Base-by-base conservation (phyloP, 2,888 invertebrate species). In the Germaria angustata region DNA sequence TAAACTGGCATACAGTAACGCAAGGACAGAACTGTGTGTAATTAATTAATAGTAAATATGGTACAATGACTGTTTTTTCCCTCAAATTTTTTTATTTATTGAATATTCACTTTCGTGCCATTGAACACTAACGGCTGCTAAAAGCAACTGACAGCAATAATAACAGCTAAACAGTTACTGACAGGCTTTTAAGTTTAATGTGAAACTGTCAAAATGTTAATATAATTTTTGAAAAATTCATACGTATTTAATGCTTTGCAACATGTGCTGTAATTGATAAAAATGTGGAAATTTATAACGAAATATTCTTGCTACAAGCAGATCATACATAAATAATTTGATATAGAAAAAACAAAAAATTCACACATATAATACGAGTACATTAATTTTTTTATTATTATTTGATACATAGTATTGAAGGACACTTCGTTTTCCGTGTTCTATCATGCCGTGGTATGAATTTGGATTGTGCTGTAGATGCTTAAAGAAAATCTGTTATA, bases 371-470 rank as follows among this genome's bases (percentile, higher is more conserved):
- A n/a, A 49, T 28, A 49, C 24, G n/a, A 13, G 28, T 28, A 28
- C 28, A 49, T 24, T 24, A 24, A 24, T 49, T 24, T 24, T 49
- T 24, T 20, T 49, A 13, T 24, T 24, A 22, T 1, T 24, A 24
- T 6, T n/a, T 24, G 32, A 49, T 46, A 15, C 22, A 13, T 1
- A 22, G 24, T 22, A 49, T 34, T 65, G 17, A 17, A 65, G 46
- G 65, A 28, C 46, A 46, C 46, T 49, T 66, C 44, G 34, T 34
- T 66, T 51, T 66, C 65, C 65, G 46, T 51, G 49, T 66, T 49
- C 49, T 66, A 15, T 15, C 9, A 44, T 46, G 3, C 4, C 8
- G 28, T 44, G 8, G 5, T 32, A 9, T 20, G 13, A n/a, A 11
- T 20, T 49, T 49, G n/a, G 2, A 24, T 2, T 22, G 28, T 15